Conservation (phyloP, 2,888 invertebrate species). For the Syrphus vitripennis region DNA sequence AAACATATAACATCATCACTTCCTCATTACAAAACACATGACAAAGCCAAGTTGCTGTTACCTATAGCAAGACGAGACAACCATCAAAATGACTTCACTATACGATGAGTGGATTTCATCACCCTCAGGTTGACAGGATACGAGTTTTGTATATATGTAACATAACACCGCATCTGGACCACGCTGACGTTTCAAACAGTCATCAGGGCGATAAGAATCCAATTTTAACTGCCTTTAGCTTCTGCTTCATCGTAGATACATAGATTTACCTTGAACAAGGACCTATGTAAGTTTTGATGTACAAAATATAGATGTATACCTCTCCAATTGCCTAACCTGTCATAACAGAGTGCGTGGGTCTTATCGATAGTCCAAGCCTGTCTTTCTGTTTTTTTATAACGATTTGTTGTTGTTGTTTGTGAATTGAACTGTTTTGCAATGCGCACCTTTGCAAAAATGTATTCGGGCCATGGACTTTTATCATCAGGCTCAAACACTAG, state of each 20-base stretch:
- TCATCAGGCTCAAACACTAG: slow-evolving; percentile 33
- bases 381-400: not conserved
- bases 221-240: slow-evolving; percentile 20
- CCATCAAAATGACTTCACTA: not conserved
- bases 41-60: not conserved
- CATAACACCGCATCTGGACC: slow-evolving; percentile 26
- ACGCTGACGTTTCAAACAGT: not conserved
- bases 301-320: not conserved
- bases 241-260: slow-evolving; percentile 33
- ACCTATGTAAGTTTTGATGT: not conserved
- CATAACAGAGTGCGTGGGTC: slow-evolving; percentile 32
- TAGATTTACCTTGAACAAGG: slow-evolving; percentile 2
- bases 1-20: slow-evolving; percentile 33
- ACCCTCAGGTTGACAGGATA: slow-evolving; percentile 52
- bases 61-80: not conserved
- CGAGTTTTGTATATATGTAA: slow-evolving; percentile 24
- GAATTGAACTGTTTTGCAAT: not conserved
- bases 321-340: slow-evolving; percentile 28
- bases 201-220: slow-evolving; percentile 33
- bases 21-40: slow-evolving; percentile 1
- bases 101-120: slow-evolving; percentile 39
- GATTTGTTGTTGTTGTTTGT: not conserved
- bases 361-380: not conserved
- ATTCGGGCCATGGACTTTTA: slow-evolving; percentile 61
- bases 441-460: slow-evolving; percentile 50